A percentile compares a stretch with the other conserved stretches of the same genome.
Conservation (phyloP, 2,113 vertebrate genomes). For the Gobiocypris rarus region DNA sequence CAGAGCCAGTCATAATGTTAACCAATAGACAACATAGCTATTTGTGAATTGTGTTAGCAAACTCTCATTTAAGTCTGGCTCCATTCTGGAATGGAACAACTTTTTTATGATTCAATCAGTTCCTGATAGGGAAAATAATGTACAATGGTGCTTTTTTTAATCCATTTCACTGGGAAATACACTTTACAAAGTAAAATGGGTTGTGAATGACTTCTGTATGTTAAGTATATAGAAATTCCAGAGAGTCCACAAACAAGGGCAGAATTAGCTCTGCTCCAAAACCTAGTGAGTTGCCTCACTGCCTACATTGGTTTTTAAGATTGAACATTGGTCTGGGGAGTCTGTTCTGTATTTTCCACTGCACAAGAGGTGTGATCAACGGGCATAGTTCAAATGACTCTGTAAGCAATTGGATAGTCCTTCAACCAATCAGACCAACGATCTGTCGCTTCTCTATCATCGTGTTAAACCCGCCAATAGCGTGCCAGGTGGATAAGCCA, state of each 20-base stretch:
- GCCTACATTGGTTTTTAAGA: not conserved
- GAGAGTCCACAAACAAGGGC: not conserved
- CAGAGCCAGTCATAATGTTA: not conserved
- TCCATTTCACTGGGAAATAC: not conserved
- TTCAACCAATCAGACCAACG: no score
- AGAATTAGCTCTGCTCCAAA: not conserved
- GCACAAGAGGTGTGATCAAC: no score
- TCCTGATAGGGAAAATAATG: not conserved
- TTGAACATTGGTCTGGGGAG: no score
- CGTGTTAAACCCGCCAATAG: no score
- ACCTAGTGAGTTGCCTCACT: not conserved
- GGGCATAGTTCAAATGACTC: no score
- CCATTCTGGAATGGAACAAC: not conserved
- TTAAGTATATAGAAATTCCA: not conserved
- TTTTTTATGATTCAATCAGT: not conserved
- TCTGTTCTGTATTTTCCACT: no score
- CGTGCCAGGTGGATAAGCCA: no score
- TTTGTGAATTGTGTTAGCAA: slow-evolving; percentile 7
- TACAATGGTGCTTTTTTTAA: not conserved
- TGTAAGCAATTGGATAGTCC: no score
- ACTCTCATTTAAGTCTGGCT: not conserved
- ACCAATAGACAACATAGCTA: not conserved
- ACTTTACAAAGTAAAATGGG: not conserved
- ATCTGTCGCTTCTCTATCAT: no score
- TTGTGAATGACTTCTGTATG: not conserved